Evolutionary conservation across 1,140 invertebrate species (phyloP), one percentile per base, ranked within the genome.

Genomic region (Aphis gossypii): DNA sequence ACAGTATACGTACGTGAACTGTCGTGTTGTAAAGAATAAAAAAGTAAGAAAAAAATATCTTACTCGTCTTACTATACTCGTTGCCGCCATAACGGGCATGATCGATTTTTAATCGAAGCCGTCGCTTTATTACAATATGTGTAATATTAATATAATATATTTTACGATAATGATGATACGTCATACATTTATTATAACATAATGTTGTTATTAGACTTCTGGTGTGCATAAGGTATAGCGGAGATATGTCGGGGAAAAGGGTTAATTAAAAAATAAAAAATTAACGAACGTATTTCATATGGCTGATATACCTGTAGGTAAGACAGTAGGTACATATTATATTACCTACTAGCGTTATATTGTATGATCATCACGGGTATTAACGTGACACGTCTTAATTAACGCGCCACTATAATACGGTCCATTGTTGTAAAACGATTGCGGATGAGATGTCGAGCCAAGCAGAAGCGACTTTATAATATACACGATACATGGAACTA

Each of bases 361-460:
- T 76, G 30, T 60, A n/a, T n/a, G 60, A 76, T 76, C 60, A 46
- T 86, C 14, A 25, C 25, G 44, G 25, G n/a, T 35, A n/a, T 92
- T 92, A n/a, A 92, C 90, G 60, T 82, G 90, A 92, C 90, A 92
- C 68, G 90, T 48, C 90, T 92, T 92, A 92, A 92, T 92, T 92
- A 92, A 92, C 90, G 41, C 90, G 60, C 86, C 86, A 35, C 46
- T 46, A 84, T 41, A 41, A 54, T 89, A 89, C 23, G 89, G 23
- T 44, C 89, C 89, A 90, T 90, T 90, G 89, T 90, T 90, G 56
- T 90, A 68, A 68, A 90, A 86, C 84, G 84, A 86, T 86, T 44
- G 84, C 41, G 41, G 23, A 48, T 9, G 46, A 88, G 46, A 51
- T 18, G 46, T 84, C 21, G 38, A 3, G 14, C 3, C 30, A 30